These are phyloP conservation scores for Oopsacas minuta DNA, from an alignment of 37 sponge, comb jelly and placozoan species.

Conservation along the genomic window DNA sequence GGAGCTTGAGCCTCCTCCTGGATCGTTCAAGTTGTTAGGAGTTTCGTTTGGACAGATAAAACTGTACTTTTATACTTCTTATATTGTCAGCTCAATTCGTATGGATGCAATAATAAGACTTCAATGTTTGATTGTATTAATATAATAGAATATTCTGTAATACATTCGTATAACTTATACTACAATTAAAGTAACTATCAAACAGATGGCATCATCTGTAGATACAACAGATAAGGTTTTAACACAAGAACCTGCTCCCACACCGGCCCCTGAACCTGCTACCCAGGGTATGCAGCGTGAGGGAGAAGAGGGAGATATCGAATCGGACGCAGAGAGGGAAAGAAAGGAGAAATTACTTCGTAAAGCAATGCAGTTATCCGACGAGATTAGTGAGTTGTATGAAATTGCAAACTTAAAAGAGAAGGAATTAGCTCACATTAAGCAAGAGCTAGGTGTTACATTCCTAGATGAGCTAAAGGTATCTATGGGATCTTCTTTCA, in stretches of 20 bases:
- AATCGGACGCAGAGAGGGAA: constrained; percentile 4
- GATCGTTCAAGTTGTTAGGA: too few species aligned
- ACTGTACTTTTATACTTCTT: too few species aligned
- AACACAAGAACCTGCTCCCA: neutral
- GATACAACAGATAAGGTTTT: neutral
- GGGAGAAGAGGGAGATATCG: neutral
- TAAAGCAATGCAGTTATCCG: neutral
- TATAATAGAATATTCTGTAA: too few species aligned
- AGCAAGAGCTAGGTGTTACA: neutral
- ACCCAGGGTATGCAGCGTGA: neutral
- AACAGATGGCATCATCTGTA: neutral
- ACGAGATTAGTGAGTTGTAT: neutral
- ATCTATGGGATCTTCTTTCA: neutral
- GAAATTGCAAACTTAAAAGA: neutral
- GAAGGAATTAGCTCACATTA: neutral
- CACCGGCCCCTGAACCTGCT: neutral
- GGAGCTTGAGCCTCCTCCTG: too few species aligned
- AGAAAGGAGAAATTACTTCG: neutral
- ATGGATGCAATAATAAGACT: too few species aligned
- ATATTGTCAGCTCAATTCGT: too few species aligned
- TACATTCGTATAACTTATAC: too few species aligned
- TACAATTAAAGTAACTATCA: too few species aligned
- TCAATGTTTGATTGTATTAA: too few species aligned
- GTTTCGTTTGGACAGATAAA: too few species aligned
- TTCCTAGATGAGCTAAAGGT: neutral